Conservation (phyloP, 1,140 invertebrate genomes). For the Drosophila pseudoananassae region DNA sequence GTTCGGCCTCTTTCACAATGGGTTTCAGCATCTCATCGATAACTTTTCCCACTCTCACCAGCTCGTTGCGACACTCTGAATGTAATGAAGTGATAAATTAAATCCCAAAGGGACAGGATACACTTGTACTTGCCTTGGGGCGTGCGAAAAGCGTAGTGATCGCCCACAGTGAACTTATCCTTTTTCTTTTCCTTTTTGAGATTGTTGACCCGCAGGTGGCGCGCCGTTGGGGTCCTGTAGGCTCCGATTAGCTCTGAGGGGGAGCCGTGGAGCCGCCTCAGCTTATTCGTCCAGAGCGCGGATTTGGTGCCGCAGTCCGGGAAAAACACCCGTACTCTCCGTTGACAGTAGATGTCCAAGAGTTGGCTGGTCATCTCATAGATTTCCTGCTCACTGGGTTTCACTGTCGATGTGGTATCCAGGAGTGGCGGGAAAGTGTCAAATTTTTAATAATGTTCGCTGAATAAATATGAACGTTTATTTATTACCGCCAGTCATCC, state of each 20-base stretch:
- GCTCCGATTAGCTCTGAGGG: constrained; percentile 72
- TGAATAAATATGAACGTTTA: constrained; percentile 72
- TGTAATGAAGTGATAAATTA: neutral
- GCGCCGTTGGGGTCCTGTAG: constrained; percentile 56
- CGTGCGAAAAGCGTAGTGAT: constrained; percentile 74
- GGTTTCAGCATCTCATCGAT: constrained; percentile 76
- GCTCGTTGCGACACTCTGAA: constrained; percentile 75
- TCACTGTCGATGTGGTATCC: constrained; percentile 28
- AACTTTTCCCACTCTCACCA: constrained; percentile 72
- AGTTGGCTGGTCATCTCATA: constrained; percentile 71
- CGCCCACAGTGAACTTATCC: constrained; percentile 58
- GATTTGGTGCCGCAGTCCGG: constrained; percentile 64
- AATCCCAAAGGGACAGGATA: too few species aligned
- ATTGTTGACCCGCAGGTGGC: constrained; percentile 55
- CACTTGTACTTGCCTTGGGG: constrained; percentile 56
- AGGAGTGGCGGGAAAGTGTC: constrained; percentile 15
- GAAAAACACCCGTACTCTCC: constrained; percentile 73
- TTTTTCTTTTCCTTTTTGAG: constrained; percentile 32
- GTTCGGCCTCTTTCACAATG: constrained; percentile 43
- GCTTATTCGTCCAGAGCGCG: constrained; percentile 66
- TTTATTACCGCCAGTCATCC: constrained; percentile 79
- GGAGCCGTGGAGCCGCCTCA: constrained; percentile 54
- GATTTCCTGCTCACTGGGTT: constrained; percentile 68
- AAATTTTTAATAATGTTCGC: constrained; percentile 75
- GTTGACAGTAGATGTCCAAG: constrained; percentile 65